A percentile compares a stretch with the other conserved stretches of the same genome.
Conservation (phyloP, 2,113 vertebrate genomes). For the Porphyrio hochstetteri region DNA sequence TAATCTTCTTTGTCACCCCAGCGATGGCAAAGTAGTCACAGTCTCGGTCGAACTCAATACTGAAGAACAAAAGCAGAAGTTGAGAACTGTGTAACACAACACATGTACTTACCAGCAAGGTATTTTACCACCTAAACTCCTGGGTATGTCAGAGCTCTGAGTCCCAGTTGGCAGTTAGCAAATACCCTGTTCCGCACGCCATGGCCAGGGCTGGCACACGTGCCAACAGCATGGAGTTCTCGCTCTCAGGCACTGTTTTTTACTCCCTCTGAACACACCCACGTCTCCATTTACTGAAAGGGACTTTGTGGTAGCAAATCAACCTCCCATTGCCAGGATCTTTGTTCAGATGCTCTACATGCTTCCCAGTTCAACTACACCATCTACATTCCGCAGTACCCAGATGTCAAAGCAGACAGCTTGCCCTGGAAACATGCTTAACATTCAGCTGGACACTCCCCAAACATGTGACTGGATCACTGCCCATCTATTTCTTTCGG, state of each 20-base stretch:
- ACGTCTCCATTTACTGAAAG: neutral
- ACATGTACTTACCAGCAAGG: neutral
- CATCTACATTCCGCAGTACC: neutral
- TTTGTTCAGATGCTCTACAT: neutral
- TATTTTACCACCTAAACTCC: neutral
- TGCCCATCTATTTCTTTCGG: neutral
- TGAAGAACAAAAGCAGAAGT: conserved; percentile 54
- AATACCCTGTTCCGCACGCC: neutral
- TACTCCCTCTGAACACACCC: neutral
- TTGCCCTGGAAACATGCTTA: neutral
- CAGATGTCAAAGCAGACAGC: neutral
- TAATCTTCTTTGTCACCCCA: conserved; percentile 99
- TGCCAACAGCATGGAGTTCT: neutral
- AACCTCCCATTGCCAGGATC: neutral
- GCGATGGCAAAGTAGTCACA: conserved; percentile 99
- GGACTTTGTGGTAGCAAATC: neutral
- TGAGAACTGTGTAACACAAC: neutral
- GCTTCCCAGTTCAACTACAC: neutral
- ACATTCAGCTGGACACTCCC: neutral
- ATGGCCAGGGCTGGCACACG: neutral
- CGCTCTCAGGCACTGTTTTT: neutral
- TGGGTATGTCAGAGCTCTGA: neutral
- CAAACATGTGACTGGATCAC: neutral
- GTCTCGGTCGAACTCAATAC: conserved; percentile 99
- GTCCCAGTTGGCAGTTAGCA: neutral